These are phyloP conservation scores for Coecobrya sp. DNA, from an alignment of 2,888 invertebrate species.

Conservation along the genomic window DNA sequence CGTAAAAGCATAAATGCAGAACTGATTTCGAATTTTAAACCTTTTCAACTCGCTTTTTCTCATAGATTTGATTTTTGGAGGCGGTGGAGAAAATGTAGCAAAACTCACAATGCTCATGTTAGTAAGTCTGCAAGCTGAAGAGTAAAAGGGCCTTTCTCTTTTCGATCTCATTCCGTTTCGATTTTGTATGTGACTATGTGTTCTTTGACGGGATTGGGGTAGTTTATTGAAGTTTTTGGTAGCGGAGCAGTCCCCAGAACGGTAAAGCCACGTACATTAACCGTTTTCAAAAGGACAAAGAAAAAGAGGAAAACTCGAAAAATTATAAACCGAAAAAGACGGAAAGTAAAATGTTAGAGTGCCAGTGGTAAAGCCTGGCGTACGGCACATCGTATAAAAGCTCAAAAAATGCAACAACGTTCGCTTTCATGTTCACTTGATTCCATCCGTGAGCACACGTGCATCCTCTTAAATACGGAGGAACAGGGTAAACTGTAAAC, in stretches of 20 bases:
- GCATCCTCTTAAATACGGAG: neutral
- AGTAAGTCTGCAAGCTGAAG: neutral
- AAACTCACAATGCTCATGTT: neutral
- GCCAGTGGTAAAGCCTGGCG: neutral
- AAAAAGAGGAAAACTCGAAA: slow-evolving; percentile 21
- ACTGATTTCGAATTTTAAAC: slow-evolving; percentile 73
- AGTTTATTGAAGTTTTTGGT: slow-evolving; percentile 47
- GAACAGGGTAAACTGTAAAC: neutral
- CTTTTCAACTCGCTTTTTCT: slow-evolving; percentile 66
- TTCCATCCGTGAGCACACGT: slow-evolving; percentile 50
- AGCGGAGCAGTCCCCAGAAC: neutral
- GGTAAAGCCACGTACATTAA: neutral
- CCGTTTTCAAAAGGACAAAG: slow-evolving; percentile 41
- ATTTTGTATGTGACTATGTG: slow-evolving; percentile 50
- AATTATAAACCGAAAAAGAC: slow-evolving; percentile 4
- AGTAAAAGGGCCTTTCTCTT: neutral
- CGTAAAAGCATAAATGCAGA: slow-evolving; percentile 69
- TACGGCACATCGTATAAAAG: neutral
- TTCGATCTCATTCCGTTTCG: neutral
- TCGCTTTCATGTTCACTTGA: slow-evolving; percentile 2
- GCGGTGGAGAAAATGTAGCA: slow-evolving; percentile 6
- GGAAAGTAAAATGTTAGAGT: slow-evolving; percentile 14
- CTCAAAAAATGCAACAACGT: slow-evolving; percentile 1
- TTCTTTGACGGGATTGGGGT: slow-evolving; percentile 63
- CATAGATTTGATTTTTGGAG: slow-evolving; percentile 38